Evolutionary conservation across 2,888 invertebrate genomes (phyloP).

Genomic region (Odontocerum albicorne): DNA sequence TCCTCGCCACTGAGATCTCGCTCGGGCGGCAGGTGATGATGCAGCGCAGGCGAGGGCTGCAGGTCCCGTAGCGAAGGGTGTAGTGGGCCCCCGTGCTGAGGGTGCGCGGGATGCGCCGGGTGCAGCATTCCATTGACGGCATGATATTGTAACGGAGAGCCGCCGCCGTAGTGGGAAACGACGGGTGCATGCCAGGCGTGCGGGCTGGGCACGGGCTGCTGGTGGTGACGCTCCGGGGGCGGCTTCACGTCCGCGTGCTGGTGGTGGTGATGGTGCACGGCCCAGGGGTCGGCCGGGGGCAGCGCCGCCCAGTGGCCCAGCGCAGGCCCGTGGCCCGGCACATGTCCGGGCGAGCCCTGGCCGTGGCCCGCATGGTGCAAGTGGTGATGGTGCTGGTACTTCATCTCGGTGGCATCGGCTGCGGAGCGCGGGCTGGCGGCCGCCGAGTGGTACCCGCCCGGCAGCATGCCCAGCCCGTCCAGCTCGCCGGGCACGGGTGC

Average conservation of each 20-base stretch:
- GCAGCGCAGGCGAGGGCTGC: conserved; percentile 74
- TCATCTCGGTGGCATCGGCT: conserved; percentile 90
- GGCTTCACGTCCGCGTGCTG: conserved; percentile 81
- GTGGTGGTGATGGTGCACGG: conserved; percentile 72
- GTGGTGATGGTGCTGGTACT: conserved; percentile 88
- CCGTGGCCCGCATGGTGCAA: conserved; percentile 65
- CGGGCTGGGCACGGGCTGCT: conserved; percentile 61
- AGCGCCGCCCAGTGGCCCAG: conserved; percentile 84
- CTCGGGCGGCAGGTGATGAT: conserved; percentile 70
- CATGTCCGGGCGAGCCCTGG: conserved; percentile 53
- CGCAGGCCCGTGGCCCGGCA: conserved; percentile 57
- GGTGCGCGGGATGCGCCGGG: conserved; percentile 62
- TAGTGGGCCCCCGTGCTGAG: conserved; percentile 69
- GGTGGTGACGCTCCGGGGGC: conserved; percentile 65
- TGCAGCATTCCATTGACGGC: conserved; percentile 78
- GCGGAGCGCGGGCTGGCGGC: conserved; percentile 85
- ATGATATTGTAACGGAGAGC: conserved; percentile 75
- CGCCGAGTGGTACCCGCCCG: conserved; percentile 75
- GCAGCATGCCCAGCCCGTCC: conserved; percentile 72
- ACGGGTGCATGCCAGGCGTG: conserved; percentile 93
- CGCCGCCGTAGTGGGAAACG: conserved; percentile 81
- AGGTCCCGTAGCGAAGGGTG: conserved; percentile 76
- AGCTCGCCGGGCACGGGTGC: conserved; percentile 81
- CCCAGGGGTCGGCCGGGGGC: conserved; percentile 79
- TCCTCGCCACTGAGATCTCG: conserved; percentile 87